These are phyloP conservation scores for Hexactinellida sp. DNA, from an alignment of 37 sponge, comb jelly and placozoan species.

Conservation along the genomic window DNA sequence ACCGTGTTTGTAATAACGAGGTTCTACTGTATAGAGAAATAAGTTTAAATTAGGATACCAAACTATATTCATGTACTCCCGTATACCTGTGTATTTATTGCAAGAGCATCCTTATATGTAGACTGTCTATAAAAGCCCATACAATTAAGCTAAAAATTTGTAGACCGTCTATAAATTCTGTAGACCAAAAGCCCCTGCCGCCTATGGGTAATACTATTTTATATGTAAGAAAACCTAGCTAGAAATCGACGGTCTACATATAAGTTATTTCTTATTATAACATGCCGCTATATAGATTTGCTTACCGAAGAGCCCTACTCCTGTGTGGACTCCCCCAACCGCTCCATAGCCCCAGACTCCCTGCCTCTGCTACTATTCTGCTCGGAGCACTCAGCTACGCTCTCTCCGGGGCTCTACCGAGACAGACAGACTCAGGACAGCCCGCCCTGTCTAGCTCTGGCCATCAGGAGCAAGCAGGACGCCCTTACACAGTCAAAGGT, in stretches of 20 bases:
- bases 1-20: neutral
- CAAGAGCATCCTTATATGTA: too few species aligned
- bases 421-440: neutral
- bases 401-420: neutral
- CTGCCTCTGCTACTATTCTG: neutral
- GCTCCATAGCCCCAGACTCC: neutral
- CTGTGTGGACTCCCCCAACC: neutral
- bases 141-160: too few species aligned
- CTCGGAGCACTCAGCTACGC: neutral
- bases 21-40: neutral
- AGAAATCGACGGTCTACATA: too few species aligned
- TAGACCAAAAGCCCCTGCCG: too few species aligned
- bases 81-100: too few species aligned
- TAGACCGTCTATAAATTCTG: too few species aligned
- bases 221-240: too few species aligned
- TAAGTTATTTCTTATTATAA: too few species aligned
- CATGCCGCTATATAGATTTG: neutral
- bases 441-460: neutral
- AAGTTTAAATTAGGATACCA: too few species aligned
- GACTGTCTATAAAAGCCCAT: too few species aligned
- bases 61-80: too few species aligned
- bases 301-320: neutral
- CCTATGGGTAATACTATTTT: too few species aligned
- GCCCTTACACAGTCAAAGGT: neutral
- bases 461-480: neutral